Base-by-base conservation (phyloP, 1,140 invertebrate species). In the Trichogramma pretiosum region DNA sequence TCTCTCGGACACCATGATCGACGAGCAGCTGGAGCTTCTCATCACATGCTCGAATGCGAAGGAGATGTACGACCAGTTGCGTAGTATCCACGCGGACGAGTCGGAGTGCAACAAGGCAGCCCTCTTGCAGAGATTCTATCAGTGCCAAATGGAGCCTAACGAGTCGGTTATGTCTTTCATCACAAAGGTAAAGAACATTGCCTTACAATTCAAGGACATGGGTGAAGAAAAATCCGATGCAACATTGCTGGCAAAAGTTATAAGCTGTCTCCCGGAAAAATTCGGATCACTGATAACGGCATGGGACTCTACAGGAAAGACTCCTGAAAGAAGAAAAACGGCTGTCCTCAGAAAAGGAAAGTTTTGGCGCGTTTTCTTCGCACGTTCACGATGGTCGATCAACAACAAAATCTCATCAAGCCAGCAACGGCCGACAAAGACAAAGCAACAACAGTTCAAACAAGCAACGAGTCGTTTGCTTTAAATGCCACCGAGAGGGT, bases 51-150 rank as follows among this genome's bases (percentile, higher is more conserved):
- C n/a, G n/a, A n/a, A n/a, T n/a, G n/a, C n/a, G n/a, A n/a, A n/a
- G n/a, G n/a, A n/a, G n/a, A n/a, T n/a, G n/a, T n/a, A n/a, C n/a
- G n/a, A n/a, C n/a, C n/a, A n/a, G n/a, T n/a, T n/a, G n/a, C n/a
- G n/a, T n/a, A n/a, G n/a, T n/a, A n/a, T n/a, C n/a, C n/a, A n/a
- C n/a, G n/a, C n/a, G n/a, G n/a, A n/a, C n/a, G n/a, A n/a, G n/a
- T n/a, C n/a, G n/a, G n/a, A n/a, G n/a, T n/a, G n/a, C n/a, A 56
- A 52, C 32, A 53, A 58, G 9, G 53, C 60, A 33, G 49, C 61
- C 10, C 16, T 62, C 22, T 46, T 53, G 30, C 55, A 65, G 43
- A 35, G 55, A 13, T 65, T 58, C 32, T 58, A 52, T 26, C 26
- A 49, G 19, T 53, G 38, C 23, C 51, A 10, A 22, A 50, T 45